Base-by-base conservation (phyloP, 2,797 vertebrate genomes). In the Pitangus sulphuratus region DNA sequence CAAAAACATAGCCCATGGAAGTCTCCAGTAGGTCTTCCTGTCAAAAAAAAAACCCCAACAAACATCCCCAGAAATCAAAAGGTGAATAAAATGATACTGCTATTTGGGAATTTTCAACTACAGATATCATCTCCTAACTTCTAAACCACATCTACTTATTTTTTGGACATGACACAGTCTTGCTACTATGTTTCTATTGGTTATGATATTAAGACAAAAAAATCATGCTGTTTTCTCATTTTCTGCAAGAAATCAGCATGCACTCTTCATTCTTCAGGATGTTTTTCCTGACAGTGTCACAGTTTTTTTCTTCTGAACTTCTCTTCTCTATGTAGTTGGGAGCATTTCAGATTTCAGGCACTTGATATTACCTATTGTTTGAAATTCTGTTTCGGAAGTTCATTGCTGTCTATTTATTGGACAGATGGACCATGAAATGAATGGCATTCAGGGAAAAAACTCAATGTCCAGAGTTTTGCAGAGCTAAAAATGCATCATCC, bases 381-480 rank as follows among this genome's bases (percentile, higher is more conserved):
- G 33, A 57, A 72, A 57, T 90, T 90, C 71, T 84, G 22, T 44
- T 74, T 93, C 4, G 3, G 62, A 82, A 70, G 17, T 22, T 61
- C 58, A 89, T 93, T 94, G 72, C 47, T 84, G 76, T 87, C 62
- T 45, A 51, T 91, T 92, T 97, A 90, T 74, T 76, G 78, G 88
- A 84, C 56, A 95, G 90, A 96, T 64, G 26, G 53, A 92, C 58
- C 40, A 93, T 95, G 81, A 93, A 71, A 84, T 45, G 30, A 78
- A 68, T 70, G 84, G 82, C 64, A 78, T 72, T 90, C 80, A 92
- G 75, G 68, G 62, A 83, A 96, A 96, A 93, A 90, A 48, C 37
- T 60, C 12, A 48, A 39, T 37, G 62, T 77, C 79, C 80, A 48
- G 45, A 90, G 79, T 74, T 84, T 90, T 96, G 79, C 77, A 96